Evolutionary conservation across 2,113 vertebrate genomes (phyloP).

Genomic region (Pluvialis apricaria): DNA sequence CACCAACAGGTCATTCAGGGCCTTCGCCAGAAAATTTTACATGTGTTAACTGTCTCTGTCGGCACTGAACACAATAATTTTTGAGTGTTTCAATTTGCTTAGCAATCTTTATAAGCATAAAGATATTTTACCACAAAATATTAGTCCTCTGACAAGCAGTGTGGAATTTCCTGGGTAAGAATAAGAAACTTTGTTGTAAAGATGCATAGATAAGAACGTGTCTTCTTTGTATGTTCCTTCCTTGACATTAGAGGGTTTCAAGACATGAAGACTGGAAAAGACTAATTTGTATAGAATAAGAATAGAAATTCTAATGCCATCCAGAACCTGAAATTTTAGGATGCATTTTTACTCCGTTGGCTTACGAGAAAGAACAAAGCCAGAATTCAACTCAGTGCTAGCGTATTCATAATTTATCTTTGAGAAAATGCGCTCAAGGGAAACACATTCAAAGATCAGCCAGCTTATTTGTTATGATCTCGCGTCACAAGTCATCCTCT

Average conservation of each 20-base stretch:
- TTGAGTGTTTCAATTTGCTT: not conserved
- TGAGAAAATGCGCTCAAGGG: not conserved
- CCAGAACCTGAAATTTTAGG: not conserved
- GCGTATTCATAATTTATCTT: not conserved
- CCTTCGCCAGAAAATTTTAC: not conserved
- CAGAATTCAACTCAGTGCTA: not conserved
- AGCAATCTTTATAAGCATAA: not conserved
- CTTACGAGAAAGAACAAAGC: not conserved
- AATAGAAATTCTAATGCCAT: not conserved
- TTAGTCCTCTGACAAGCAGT: not conserved
- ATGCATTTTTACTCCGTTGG: not conserved
- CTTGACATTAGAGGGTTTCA: not conserved
- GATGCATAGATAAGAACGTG: not conserved
- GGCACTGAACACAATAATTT: not conserved
- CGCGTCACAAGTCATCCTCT: not conserved
- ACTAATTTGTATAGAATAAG: not conserved
- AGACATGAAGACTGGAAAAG: not conserved
- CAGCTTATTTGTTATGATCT: not conserved
- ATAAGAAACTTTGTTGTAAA: not conserved
- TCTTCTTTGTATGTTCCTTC: not conserved
- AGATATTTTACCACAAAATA: not conserved
- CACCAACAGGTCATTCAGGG: not conserved
- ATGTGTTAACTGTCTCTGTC: accelerated
- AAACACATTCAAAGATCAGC: not conserved
- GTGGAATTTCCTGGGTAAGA: not conserved